Percentiles rank a stretch among this genome's conserved stretches.
These are phyloP conservation scores for Drosophila mimica DNA, from an alignment of 2,888 invertebrate species.

Conservation along the genomic window DNA sequence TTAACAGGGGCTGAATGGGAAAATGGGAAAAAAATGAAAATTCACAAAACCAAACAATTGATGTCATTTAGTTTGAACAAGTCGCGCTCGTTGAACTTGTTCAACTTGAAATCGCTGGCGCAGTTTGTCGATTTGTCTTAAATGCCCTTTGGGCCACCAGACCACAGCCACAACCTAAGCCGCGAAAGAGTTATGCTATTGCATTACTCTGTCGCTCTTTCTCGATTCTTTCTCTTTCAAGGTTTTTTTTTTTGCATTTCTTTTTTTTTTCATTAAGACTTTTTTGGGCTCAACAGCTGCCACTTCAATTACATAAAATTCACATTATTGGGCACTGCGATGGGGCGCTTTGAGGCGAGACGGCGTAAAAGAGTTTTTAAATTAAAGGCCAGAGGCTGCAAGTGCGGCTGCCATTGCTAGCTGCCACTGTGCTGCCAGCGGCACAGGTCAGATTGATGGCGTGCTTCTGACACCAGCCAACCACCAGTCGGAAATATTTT, in stretches of 20 bases:
- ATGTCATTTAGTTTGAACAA: conserved; percentile 23
- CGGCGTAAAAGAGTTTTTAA: conserved; percentile 81
- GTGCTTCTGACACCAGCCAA: conserved; percentile 58
- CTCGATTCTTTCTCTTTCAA: conserved; percentile 24
- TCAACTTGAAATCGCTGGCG: conserved; percentile 21
- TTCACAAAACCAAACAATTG: neutral
- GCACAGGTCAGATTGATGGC: conserved; percentile 79
- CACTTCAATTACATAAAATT: conserved; percentile 81
- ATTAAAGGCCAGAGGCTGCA: conserved; percentile 76
- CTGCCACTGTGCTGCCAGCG: conserved; percentile 44
- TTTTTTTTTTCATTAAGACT: conserved; percentile 17
- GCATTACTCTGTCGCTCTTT: conserved; percentile 67
- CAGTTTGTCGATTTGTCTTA: conserved; percentile 61
- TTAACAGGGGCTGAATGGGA: neutral
- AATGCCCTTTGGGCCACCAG: conserved; percentile 42
- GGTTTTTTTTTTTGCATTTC: conserved; percentile 6
- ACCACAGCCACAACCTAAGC: conserved; percentile 66
- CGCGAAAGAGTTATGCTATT: conserved; percentile 75
- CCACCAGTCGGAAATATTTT: conserved; percentile 76
- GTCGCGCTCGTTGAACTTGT: conserved; percentile 20
- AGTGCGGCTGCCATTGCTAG: conserved; percentile 37
- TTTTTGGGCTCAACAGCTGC: conserved; percentile 56
- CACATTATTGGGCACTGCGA: conserved; percentile 76
- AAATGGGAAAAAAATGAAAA: neutral
- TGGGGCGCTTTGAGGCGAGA: conserved; percentile 72